Conservation (phyloP, 2,797 vertebrate species). For the Sphenodon punctatus region DNA sequence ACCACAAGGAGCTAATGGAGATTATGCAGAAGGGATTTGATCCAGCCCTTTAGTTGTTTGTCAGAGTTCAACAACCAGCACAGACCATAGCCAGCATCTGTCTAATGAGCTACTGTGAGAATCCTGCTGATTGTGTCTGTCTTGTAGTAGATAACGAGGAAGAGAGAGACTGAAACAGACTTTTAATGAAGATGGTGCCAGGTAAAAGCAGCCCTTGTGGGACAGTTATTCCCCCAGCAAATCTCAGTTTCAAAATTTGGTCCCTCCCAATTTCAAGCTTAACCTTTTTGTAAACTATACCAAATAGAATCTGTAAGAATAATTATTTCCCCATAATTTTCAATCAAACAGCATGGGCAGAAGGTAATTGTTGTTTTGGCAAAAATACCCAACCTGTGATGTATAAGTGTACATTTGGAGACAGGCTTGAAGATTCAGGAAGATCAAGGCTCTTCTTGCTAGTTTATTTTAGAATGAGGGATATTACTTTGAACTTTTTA, state of each 20-base stretch:
- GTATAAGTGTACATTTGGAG: neutral
- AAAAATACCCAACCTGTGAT: neutral
- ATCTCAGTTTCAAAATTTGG: neutral
- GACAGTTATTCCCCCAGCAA: neutral
- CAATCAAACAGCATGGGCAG: neutral
- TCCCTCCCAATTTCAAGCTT: neutral
- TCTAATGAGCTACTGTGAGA: slow-evolving; percentile 53
- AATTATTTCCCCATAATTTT: neutral
- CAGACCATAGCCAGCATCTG: slow-evolving; percentile 41
- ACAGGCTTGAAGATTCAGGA: neutral
- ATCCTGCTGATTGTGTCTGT: neutral
- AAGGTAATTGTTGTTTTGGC: neutral
- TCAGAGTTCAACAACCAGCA: slow-evolving; percentile 37
- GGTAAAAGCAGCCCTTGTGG: neutral
- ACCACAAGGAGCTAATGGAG: slow-evolving; percentile 28
- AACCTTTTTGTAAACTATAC: neutral
- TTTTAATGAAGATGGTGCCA: neutral
- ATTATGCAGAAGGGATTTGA: slow-evolving; percentile 44
- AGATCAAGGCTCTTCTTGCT: neutral
- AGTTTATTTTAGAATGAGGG: neutral
- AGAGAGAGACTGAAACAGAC: neutral
- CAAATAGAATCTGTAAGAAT: neutral
- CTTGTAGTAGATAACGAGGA: slow-evolving; percentile 33
- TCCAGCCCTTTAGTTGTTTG: slow-evolving; percentile 53
- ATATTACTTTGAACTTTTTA: neutral